These are phyloP conservation scores for Micrastur ruficollis DNA, from an alignment of 2,797 vertebrate genomes.

Conservation along the genomic window DNA sequence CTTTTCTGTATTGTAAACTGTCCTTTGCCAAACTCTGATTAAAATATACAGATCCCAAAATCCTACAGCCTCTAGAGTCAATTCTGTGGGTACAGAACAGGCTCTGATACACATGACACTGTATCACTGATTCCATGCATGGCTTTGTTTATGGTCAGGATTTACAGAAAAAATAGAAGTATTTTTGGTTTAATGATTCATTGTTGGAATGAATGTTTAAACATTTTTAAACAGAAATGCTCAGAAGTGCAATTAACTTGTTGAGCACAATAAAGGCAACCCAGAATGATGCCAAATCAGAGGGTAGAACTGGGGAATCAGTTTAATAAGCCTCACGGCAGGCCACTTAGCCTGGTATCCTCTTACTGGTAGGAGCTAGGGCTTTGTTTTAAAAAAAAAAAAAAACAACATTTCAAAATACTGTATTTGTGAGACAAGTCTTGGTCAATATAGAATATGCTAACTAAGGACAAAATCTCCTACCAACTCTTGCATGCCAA, in stretches of 20 bases:
- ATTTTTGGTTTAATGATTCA: neutral
- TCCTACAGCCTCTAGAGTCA: neutral
- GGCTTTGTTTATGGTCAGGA: neutral
- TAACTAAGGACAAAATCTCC: neutral
- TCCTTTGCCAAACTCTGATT: neutral
- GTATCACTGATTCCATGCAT: neutral
- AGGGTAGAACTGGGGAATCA: neutral
- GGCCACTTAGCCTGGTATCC: neutral
- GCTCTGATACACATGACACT: neutral
- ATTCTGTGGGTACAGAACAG: neutral
- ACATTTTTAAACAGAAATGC: neutral
- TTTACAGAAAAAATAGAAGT: conserved; percentile 4
- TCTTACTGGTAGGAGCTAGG: neutral
- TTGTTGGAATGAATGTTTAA: neutral
- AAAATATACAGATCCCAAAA: neutral
- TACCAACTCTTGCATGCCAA: neutral
- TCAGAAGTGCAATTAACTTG: neutral
- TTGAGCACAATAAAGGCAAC: neutral
- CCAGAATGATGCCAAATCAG: neutral
- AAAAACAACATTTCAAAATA: neutral
- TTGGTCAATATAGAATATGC: neutral
- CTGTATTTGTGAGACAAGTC: neutral
- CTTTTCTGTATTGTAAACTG: neutral
- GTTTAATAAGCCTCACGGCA: neutral
- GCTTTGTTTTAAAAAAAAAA: neutral